Evolutionary conservation across 2,888 invertebrate genomes (phyloP), one percentile per base, ranked within the genome.

Genomic region (Merodon equestris): DNA sequence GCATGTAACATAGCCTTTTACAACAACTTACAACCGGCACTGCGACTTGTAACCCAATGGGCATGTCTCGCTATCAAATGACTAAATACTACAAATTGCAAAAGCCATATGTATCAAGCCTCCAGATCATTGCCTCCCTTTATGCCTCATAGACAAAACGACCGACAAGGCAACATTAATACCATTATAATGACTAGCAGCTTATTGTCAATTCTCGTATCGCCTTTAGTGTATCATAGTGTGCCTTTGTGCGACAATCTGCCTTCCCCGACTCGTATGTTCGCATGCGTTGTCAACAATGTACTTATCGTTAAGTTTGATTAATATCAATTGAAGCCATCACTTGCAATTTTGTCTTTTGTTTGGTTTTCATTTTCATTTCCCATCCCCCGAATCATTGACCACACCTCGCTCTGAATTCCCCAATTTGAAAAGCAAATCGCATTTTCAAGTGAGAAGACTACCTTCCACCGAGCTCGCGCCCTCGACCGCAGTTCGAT

Each of bases 291-390:
- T 45, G 64, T 51, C 51, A 63, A 57, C 57, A 57, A 57, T 15
- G 42, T 56, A 51, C 54, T 68, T 36, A 40, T 47, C 57, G 68
- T 77, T 77, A 68, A 67, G 63, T 48, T 61, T 72, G 58, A 77
- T 77, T 77, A 77, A 77, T 72, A 72, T 77, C 72, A 77, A 77
- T 77, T 77, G 73, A 77, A 67, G 73, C 67, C 73, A 73, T 77
- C 77, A 73, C 7, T 27, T 27, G 27, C 7, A 27, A 27, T 27
- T 27, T 27, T 7, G 27, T 7, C 7, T 27, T 27, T 27, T 27
- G 27, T 27, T 27, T 27, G 27, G 27, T 7, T 27, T 27, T 27
- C 27, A 27, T 27, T 2, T 63, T 44, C 50, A 42, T 57, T 40
- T 17, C 27, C 9, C 19, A 68, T 60, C 34, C 56, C 14, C 48